These are phyloP conservation scores for Coenonympha arcania DNA, from an alignment of 2,888 invertebrate genomes.

Conservation along the genomic window DNA sequence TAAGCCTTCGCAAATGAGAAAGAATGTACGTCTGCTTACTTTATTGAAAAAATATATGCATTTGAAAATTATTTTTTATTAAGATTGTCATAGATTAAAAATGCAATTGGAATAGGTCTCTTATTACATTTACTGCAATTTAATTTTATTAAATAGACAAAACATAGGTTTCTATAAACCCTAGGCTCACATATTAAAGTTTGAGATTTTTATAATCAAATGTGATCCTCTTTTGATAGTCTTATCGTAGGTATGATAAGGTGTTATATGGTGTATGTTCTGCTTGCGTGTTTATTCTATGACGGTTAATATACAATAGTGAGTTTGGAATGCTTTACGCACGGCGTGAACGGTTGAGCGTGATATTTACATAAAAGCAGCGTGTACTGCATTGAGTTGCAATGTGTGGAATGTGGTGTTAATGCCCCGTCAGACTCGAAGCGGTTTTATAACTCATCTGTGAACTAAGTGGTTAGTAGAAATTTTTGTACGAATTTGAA, in stretches of 20 bases:
- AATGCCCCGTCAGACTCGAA: constrained; percentile 5
- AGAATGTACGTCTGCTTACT: neutral
- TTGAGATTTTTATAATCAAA: no score
- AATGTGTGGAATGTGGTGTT: constrained; percentile 4
- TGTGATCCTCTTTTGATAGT: no score
- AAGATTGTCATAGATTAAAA: neutral
- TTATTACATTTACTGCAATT: no score
- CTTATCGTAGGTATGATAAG: neutral
- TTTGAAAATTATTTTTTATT: no score
- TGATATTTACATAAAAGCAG: neutral
- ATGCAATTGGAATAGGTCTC: neutral
- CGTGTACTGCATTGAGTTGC: constrained; percentile 1
- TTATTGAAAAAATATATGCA: no score
- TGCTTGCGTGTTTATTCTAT: constrained; percentile 5
- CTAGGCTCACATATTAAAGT: no score
- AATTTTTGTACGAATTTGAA: neutral
- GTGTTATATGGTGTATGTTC: neutral
- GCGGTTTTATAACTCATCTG: neutral
- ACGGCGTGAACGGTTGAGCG: neutral
- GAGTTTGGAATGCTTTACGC: constrained; percentile 1
- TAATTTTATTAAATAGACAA: neutral
- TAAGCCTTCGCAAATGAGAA: neutral
- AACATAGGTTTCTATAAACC: no score
- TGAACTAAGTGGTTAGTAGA: neutral
- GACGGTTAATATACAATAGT: constrained; percentile 7